These are phyloP conservation scores for Dunckerocampus dactyliophorus DNA, from an alignment of 2,113 vertebrate species.

Conservation along the genomic window DNA sequence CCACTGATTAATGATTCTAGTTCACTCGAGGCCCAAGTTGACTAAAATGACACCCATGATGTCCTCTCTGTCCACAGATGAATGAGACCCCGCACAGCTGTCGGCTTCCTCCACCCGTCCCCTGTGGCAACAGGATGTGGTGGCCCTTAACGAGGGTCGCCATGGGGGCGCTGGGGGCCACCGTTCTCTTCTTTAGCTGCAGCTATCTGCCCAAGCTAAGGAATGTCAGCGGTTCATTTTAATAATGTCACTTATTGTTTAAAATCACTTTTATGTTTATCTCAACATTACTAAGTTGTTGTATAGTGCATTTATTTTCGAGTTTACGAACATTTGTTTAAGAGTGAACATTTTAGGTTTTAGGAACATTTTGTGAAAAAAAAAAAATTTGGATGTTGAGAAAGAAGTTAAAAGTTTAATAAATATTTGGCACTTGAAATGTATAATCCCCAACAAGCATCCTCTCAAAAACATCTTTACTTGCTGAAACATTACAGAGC, in stretches of 20 bases:
- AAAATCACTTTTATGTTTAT: neutral
- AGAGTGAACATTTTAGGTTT: neutral
- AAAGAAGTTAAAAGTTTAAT: neutral
- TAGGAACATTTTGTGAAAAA: neutral
- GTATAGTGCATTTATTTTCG: neutral
- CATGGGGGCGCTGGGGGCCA: slow-evolving; percentile 71
- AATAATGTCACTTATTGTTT: neutral
- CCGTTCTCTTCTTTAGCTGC: slow-evolving; percentile 69
- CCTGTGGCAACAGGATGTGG: slow-evolving; percentile 48
- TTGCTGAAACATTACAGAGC: no score
- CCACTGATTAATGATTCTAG: neutral
- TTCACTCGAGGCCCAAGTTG: neutral
- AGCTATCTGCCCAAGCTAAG: slow-evolving; percentile 20
- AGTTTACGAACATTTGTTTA: neutral
- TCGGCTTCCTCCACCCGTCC: slow-evolving; percentile 58
- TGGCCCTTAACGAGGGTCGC: slow-evolving; percentile 56
- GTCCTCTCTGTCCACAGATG: slow-evolving; percentile 46
- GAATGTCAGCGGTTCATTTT: neutral
- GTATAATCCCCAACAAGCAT: no score
- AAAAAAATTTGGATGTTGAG: neutral
- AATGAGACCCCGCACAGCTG: slow-evolving; percentile 67
- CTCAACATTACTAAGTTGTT: neutral
- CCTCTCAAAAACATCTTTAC: no score
- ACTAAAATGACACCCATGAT: neutral
- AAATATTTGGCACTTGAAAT: neutral